These are phyloP conservation scores for Pantala flavescens DNA, from an alignment of 1,140 invertebrate genomes.

Conservation along the genomic window DNA sequence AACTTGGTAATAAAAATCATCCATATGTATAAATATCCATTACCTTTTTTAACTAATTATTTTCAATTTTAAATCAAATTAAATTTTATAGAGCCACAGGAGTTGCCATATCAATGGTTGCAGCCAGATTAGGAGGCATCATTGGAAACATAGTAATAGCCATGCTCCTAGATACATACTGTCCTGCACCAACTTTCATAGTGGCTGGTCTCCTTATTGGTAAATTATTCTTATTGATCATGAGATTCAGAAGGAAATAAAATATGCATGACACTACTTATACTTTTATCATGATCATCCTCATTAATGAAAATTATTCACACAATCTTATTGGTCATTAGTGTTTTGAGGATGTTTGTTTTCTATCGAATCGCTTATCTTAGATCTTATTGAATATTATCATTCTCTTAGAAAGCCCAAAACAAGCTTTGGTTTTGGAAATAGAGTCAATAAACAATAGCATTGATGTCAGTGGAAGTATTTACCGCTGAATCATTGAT, in stretches of 20 bases:
- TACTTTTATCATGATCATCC: neutral
- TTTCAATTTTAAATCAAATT: slow-evolving; percentile 18
- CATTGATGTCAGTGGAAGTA: too few relatives aligned
- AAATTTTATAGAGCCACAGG: slow-evolving; percentile 59
- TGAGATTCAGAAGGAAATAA: neutral
- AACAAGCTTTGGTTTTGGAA: too few relatives aligned
- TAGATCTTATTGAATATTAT: too few relatives aligned
- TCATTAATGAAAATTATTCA: neutral
- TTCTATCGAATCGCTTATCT: too few relatives aligned
- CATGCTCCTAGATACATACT: slow-evolving; percentile 65
- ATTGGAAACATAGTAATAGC: slow-evolving; percentile 80
- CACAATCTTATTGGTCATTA: neutral
- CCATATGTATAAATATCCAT: neutral
- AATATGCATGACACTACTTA: neutral
- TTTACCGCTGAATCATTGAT: too few relatives aligned
- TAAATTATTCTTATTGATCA: slow-evolving; percentile 24
- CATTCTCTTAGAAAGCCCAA: too few relatives aligned
- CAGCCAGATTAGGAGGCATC: slow-evolving; percentile 70
- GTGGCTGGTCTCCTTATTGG: slow-evolving; percentile 65
- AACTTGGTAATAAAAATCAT: neutral
- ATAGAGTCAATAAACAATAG: too few relatives aligned
- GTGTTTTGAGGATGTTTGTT: neutral
- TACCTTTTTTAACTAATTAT: neutral
- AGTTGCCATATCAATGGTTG: slow-evolving; percentile 77
- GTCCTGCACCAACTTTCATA: slow-evolving; percentile 74